Percentiles rank a stretch among this genome's conserved stretches.
These are phyloP conservation scores for Metaphire vulgaris DNA, from an alignment of 1,140 invertebrate genomes.

Conservation along the genomic window DNA sequence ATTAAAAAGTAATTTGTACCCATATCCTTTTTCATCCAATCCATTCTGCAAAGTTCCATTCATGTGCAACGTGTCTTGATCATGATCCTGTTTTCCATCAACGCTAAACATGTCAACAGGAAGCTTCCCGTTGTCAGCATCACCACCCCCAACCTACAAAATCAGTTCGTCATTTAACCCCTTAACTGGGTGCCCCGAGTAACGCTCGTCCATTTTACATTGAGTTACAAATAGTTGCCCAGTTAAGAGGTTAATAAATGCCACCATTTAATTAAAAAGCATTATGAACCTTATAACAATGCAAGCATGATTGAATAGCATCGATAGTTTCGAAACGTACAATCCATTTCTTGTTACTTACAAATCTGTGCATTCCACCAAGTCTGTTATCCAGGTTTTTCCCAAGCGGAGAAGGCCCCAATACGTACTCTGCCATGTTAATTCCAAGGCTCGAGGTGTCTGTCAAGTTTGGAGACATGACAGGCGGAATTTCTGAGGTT, in stretches of 20 bases:
- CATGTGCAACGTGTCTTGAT: neutral
- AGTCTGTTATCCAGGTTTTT: conserved; percentile 55
- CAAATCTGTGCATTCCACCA: conserved; percentile 6
- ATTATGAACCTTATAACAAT: too few relatives aligned
- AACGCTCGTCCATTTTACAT: too few relatives aligned
- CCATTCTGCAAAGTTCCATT: neutral
- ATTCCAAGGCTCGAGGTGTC: conserved; percentile 62
- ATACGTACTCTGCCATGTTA: conserved; percentile 97
- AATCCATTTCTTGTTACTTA: neutral
- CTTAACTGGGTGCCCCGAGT: too few relatives aligned
- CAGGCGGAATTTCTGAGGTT: neutral
- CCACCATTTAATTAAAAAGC: too few relatives aligned
- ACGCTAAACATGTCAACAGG: neutral
- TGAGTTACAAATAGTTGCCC: too few relatives aligned
- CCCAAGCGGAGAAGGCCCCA: conserved; percentile 72
- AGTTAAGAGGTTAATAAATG: too few relatives aligned
- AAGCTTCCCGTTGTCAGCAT: neutral
- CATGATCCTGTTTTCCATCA: neutral
- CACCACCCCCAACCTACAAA: neutral
- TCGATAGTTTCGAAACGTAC: too few relatives aligned
- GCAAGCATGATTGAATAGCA: too few relatives aligned
- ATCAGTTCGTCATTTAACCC: too few relatives aligned
- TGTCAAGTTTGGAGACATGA: neutral
- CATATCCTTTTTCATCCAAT: neutral
- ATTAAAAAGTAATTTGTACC: too few relatives aligned